phyloP scores from a whole-genome alignment of 2,113 vertebrate species.

The Coturnix japonica region DNA sequence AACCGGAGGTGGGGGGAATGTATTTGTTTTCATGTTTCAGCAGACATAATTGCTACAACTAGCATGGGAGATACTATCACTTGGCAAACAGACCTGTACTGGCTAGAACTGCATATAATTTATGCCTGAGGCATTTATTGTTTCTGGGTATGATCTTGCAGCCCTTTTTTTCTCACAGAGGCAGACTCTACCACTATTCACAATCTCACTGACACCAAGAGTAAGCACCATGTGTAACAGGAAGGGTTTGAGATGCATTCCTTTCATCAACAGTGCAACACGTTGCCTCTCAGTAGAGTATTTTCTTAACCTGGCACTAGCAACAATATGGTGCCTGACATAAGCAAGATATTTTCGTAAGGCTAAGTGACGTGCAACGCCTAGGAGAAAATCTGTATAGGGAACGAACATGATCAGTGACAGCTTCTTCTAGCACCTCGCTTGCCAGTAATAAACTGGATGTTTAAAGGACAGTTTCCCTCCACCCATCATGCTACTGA shows the following conservation, averaged over 20 bases:
- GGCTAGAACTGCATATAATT: slow-evolving; percentile 47
- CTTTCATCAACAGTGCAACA: slow-evolving; percentile 19
- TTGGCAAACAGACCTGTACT: slow-evolving; percentile 57
- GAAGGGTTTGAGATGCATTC: neutral
- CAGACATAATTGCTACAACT: slow-evolving; percentile 61
- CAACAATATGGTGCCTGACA: slow-evolving; percentile 57
- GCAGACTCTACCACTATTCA: slow-evolving; percentile 16
- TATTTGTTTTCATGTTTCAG: slow-evolving; percentile 60
- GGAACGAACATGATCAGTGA: neutral
- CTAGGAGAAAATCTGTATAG: slow-evolving; percentile 16
- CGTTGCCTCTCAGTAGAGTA: neutral
- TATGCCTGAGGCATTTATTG: slow-evolving; percentile 51
- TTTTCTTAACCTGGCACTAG: slow-evolving; percentile 24
- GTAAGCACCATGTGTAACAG: neutral
- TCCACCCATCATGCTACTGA: too few relatives aligned
- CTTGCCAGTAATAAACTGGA: too few relatives aligned
- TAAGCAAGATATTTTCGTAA: slow-evolving; percentile 34
- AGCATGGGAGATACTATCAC: slow-evolving; percentile 51
- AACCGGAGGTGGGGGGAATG: neutral
- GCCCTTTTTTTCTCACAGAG: slow-evolving; percentile 45
- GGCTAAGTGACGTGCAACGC: neutral
- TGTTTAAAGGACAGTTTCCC: too few relatives aligned
- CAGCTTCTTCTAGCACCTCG: too few relatives aligned
- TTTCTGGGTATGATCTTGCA: slow-evolving; percentile 41
- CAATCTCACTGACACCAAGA: neutral